Base-by-base conservation (phyloP, 2,888 invertebrate species). In the Gnatocerus cornutus region DNA sequence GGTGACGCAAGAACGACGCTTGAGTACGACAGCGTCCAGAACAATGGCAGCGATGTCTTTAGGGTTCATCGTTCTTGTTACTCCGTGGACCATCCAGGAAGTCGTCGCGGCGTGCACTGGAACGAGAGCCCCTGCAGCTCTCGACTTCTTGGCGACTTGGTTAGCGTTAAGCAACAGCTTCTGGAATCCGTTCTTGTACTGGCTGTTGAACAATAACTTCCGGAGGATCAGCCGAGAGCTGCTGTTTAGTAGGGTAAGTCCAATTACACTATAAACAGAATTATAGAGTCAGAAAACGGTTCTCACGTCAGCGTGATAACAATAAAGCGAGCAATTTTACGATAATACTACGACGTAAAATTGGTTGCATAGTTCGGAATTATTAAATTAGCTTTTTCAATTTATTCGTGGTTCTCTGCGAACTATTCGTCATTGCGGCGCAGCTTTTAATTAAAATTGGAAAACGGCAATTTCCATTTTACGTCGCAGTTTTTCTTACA, bases 41-140 rank as follows among this genome's bases (percentile, higher is more conserved):
- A 94, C 95, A 72, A 95, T 95, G 95, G 95, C 95, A 0, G 95
- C 95, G 56, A 95, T 96, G 91, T 95, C 95, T 69, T 87, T 95
- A 80, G 94, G 94, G 67, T 96, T 95, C 87, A 95, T 95, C 81
- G 95, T 96, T 68, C 92, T 95, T 89, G 95, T 95, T 74, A 95
- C 95, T 69, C 95, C 95, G 45, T 95, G 95, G 88, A 95, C 95
- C 53, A 94, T 95, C 76, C 94, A 95, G 86, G 95, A 95, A 88
- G 94, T 95, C 71, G 95, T 95, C 41, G 94, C 93, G 37, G 95
- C 95, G 29, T 95, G 95, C 83, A 95, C 95, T 16, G 95, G 95
- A 68, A 92, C 94, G 16, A 84, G 93, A 89, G 91, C 94, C 69
- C 94, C 95, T 1, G 91, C 93, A 33, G 90, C 92, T 71, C 86